A percentile compares a stretch with the other conserved stretches of the same genome.
phyloP scores from a whole-genome alignment of 2,797 vertebrate genomes.

The Hippocampus kuda region DNA sequence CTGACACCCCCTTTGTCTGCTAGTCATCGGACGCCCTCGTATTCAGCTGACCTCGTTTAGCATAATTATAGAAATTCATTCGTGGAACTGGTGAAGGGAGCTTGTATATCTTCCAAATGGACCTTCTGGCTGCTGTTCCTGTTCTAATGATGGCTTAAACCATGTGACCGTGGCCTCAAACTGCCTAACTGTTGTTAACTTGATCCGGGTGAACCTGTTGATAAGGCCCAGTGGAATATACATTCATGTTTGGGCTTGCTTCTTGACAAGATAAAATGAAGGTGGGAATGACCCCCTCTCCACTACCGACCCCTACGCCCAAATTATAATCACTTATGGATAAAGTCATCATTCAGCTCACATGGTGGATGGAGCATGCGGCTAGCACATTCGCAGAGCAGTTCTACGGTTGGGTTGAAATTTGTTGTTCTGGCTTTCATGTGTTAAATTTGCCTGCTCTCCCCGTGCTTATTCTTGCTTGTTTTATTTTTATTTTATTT shows the following conservation, averaged over 20 bases:
- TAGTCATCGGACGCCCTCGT: slow-evolving; percentile 26
- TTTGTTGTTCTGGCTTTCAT: too few species aligned
- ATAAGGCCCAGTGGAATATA: not conserved
- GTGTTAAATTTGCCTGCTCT: too few species aligned
- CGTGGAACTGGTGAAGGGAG: slow-evolving; percentile 4
- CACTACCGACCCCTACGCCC: too few species aligned
- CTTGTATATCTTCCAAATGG: slow-evolving; percentile 6
- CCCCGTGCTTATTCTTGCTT: too few species aligned
- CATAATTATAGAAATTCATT: slow-evolving; percentile 14
- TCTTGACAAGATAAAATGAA: not conserved
- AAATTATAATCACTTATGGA: not conserved
- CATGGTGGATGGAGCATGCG: too few species aligned
- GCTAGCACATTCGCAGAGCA: too few species aligned
- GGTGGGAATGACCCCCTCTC: not conserved
- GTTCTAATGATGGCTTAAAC: slow-evolving; percentile 1
- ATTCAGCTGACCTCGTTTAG: slow-evolving; percentile 42
- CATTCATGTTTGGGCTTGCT: not conserved
- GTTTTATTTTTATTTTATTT: too few species aligned
- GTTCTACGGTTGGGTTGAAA: too few species aligned
- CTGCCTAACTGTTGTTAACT: not conserved
- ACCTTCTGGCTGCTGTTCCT: not conserved
- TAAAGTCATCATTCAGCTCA: not conserved
- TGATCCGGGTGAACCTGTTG: slow-evolving; percentile 2
- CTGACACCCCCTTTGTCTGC: slow-evolving; percentile 37
- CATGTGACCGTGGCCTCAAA: not conserved